Evolutionary conservation across 2,113 vertebrate genomes (phyloP).

Genomic region (western clawed frog (Xenopus tropicalis)): DNA sequence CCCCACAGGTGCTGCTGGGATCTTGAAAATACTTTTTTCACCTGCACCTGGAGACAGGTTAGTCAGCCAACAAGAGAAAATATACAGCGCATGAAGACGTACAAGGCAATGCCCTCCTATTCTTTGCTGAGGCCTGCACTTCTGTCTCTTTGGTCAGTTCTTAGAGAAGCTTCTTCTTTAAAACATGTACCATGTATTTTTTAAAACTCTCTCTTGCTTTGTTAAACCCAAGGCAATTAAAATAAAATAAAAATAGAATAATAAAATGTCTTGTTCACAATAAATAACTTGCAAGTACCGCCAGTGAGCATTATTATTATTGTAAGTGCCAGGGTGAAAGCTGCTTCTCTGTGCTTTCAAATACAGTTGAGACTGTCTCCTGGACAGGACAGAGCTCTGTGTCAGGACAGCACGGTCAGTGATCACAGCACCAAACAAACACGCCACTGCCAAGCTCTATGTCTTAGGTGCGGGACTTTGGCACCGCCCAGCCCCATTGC

Average conservation of each 20-base stretch:
- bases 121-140: constrained; percentile 51
- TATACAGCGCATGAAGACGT: constrained; percentile 27
- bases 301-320: constrained; percentile 29
- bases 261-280: constrained; percentile 54
- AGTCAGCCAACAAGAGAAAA: constrained; percentile 28
- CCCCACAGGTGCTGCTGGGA: constrained; percentile 13
- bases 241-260: constrained; percentile 62
- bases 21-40: constrained; percentile 10
- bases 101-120: constrained; percentile 50
- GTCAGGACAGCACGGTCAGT: constrained; percentile 28
- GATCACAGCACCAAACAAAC: constrained; percentile 36
- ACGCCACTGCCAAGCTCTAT: constrained; percentile 48
- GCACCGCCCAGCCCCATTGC: constrained; percentile 16
- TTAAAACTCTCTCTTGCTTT: constrained; percentile 62
- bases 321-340: constrained; percentile 41
- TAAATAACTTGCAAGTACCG: constrained; percentile 43
- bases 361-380: constrained; percentile 32
- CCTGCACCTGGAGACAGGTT: constrained; percentile 21
- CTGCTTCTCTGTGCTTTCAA: constrained; percentile 33
- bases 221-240: constrained; percentile 57
- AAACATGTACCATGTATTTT: constrained; percentile 7
- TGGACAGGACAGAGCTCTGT: constrained; percentile 11
- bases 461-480: constrained; percentile 40
- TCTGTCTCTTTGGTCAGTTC: constrained; percentile 74
- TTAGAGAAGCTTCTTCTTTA: constrained; percentile 37